A percentile compares a stretch with the other conserved stretches of the same genome.
Evolutionary conservation across 2,888 invertebrate species (phyloP).

Genomic region (Drosophila macrospina): DNA sequence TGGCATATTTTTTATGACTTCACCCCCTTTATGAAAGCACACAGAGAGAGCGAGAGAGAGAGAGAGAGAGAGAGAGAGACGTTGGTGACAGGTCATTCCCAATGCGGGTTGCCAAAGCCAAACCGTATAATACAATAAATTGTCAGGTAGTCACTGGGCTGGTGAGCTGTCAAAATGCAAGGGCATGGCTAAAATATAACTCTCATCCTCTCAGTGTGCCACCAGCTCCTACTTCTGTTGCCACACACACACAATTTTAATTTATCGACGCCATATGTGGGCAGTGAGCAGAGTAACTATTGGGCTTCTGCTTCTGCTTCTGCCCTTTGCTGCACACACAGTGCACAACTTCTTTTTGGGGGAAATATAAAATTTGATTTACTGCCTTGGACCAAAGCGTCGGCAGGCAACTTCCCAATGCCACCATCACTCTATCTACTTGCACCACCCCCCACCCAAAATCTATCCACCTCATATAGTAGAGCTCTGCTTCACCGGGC

Average conservation of each 20-base stretch:
- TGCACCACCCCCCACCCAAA: neutral
- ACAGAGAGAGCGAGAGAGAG: conserved; percentile 1
- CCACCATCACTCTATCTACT: neutral
- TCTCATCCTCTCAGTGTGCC: conserved; percentile 26
- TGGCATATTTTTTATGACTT: conserved; percentile 76
- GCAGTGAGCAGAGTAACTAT: conserved; percentile 75
- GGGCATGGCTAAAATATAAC: conserved; percentile 64
- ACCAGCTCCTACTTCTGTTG: neutral
- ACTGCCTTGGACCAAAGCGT: conserved; percentile 69
- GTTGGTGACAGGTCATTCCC: conserved; percentile 60
- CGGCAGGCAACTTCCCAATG: conserved; percentile 43
- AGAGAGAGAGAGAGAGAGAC: conserved; percentile 1
- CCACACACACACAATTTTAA: conserved; percentile 82
- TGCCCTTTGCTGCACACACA: conserved; percentile 11
- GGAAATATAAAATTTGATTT: conserved; percentile 85
- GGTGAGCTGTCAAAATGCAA: conserved; percentile 75
- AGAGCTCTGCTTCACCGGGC: conserved; percentile 40
- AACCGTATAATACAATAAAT: conserved; percentile 76
- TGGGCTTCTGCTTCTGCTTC: conserved; percentile 43
- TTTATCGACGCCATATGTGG: conserved; percentile 84
- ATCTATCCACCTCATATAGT: conserved; percentile 13
- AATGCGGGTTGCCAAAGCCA: conserved; percentile 65
- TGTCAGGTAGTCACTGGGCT: conserved; percentile 71
- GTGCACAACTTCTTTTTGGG: conserved; percentile 63
- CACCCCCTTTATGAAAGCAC: conserved; percentile 5